phyloP scores from a whole-genome alignment of 2,888 invertebrate species.

The Eilema caniola region DNA sequence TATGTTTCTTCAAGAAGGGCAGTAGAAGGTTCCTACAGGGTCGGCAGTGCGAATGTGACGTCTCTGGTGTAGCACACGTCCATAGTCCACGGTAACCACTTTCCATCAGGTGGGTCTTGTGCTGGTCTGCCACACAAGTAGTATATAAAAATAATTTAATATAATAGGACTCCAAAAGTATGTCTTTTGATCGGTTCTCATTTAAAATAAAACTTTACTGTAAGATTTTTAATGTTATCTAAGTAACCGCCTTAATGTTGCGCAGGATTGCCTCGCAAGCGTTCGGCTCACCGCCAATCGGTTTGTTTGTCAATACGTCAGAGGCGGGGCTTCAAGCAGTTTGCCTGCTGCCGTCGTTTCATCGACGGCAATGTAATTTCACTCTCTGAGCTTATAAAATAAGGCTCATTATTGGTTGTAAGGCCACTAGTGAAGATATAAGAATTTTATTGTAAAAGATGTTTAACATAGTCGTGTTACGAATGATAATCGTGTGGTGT shows the following conservation, averaged over 20 bases:
- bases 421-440: slow-evolving; percentile 35
- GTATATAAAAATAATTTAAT: too few species aligned
- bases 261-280: slow-evolving; percentile 79
- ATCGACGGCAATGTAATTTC: slow-evolving; percentile 18
- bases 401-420: slow-evolving; percentile 52
- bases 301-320: slow-evolving; percentile 74
- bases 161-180: neutral
- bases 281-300: slow-evolving; percentile 74
- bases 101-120: too few species aligned
- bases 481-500: slow-evolving; percentile 55
- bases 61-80: too few species aligned
- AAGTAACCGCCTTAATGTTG: slow-evolving; percentile 72
- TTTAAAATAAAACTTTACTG: neutral
- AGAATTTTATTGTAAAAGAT: slow-evolving; percentile 51
- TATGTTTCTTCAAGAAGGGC: too few species aligned
- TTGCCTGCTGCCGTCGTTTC: slow-evolving; percentile 45
- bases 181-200: neutral
- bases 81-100: too few species aligned
- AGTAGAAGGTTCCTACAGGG: too few species aligned
- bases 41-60: too few species aligned
- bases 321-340: slow-evolving; percentile 72
- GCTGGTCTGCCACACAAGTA: too few species aligned
- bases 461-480: slow-evolving; percentile 55
- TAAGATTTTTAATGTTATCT: slow-evolving; percentile 50
- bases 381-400: slow-evolving; percentile 33